These are phyloP conservation scores for Lepidotrigona ventralis DNA, from an alignment of 1,140 invertebrate species.

Conservation along the genomic window DNA sequence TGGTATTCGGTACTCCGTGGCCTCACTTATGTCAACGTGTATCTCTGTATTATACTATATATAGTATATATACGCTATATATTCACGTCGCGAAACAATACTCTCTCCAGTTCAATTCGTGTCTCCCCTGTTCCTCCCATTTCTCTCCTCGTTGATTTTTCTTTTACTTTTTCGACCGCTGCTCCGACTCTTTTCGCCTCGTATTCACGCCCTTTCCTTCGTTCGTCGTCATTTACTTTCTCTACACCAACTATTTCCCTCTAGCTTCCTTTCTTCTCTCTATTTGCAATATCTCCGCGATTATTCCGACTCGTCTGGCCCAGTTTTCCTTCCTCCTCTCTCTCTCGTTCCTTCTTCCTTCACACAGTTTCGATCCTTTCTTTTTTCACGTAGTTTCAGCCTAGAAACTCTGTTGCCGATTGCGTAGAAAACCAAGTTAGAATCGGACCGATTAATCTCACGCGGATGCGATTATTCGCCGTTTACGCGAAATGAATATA, in stretches of 20 bases:
- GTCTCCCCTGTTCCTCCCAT: neutral
- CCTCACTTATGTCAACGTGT: neutral
- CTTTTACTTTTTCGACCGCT: conserved; percentile 8
- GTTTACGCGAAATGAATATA: no score
- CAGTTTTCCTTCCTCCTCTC: neutral
- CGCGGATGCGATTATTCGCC: no score
- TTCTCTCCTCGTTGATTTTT: neutral
- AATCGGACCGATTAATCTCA: no score
- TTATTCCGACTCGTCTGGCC: neutral
- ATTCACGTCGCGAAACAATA: conserved; percentile 63
- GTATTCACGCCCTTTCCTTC: neutral
- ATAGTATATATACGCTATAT: neutral
- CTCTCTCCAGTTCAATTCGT: conserved; percentile 2
- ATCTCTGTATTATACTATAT: no score
- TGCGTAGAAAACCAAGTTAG: no score
- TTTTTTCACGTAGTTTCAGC: neutral
- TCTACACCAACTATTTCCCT: neutral
- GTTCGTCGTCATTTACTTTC: neutral
- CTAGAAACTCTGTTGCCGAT: neutral
- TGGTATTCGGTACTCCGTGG: neutral
- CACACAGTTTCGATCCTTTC: no score
- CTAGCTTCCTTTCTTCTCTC: neutral
- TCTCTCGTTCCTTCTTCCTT: neutral
- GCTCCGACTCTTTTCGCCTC: neutral
- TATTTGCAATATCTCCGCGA: neutral